Percentiles rank a stretch among this genome's conserved stretches.
Conservation (phyloP, 2,888 invertebrate species). For the Pseudolycoriella hygida region DNA sequence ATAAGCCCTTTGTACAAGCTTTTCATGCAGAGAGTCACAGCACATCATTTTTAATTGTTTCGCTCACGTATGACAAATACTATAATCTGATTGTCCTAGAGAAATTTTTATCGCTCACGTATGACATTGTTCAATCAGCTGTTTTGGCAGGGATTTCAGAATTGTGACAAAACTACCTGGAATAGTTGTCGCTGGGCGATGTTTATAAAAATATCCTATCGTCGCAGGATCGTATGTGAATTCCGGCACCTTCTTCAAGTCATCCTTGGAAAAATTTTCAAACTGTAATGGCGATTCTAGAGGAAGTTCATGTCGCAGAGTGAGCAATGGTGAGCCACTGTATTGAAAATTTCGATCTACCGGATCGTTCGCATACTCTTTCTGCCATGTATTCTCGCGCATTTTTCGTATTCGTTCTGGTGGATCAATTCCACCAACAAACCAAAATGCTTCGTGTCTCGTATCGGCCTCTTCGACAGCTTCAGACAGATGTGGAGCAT, state of each 20-base stretch:
- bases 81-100: too few relatives aligned
- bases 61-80: too few relatives aligned
- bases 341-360: constrained; percentile 53
- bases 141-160: too few relatives aligned
- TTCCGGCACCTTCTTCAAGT: constrained; percentile 30
- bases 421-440: constrained; percentile 51
- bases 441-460: constrained; percentile 75
- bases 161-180: too few relatives aligned
- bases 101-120: too few relatives aligned
- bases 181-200: constrained; percentile 50
- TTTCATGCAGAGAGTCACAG: too few relatives aligned
- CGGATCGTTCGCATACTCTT: constrained; percentile 33
- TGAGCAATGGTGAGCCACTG: constrained; percentile 44
- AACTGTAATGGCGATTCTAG: constrained; percentile 42
- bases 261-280: constrained; percentile 33
- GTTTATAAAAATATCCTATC: constrained; percentile 36
- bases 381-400: constrained; percentile 22
- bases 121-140: too few relatives aligned
- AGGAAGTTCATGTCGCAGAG: constrained; percentile 50
- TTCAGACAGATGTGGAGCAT: constrained; percentile 38
- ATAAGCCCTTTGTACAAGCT: too few relatives aligned
- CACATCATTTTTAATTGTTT: too few relatives aligned
- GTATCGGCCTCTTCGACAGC: constrained; percentile 57
- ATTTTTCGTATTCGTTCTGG: constrained; percentile 30
- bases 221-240: constrained; percentile 41